These are phyloP conservation scores for Enteromius afrohamiltoni DNA, from an alignment of 2,797 vertebrate species.

Conservation along the genomic window DNA sequence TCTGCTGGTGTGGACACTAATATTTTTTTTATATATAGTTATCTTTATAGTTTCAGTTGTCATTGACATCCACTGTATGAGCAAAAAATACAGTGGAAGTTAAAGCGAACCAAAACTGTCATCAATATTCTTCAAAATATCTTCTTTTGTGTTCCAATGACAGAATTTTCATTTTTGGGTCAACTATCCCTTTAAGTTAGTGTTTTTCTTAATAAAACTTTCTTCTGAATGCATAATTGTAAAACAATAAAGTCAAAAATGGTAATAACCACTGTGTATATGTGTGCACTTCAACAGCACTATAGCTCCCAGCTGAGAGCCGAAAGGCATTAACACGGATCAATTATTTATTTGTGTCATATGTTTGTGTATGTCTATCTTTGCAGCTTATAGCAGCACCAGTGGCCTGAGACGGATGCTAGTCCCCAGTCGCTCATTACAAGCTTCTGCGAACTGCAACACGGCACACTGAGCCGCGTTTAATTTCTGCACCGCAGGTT, in stretches of 20 bases:
- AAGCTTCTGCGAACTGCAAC: conserved; percentile 54
- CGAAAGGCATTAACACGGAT: not conserved
- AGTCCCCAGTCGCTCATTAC: conserved; percentile 60
- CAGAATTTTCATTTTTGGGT: not conserved
- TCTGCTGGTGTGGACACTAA: too few species aligned
- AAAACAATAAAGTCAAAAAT: not conserved
- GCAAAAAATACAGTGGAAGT: not conserved
- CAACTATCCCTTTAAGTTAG: too few species aligned
- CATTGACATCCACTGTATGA: too few species aligned
- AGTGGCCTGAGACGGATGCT: conserved; percentile 35
- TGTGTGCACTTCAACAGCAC: conserved; percentile 9
- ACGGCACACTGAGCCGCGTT: conserved; percentile 18
- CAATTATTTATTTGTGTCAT: conserved; percentile 33
- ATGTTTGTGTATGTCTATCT: conserved; percentile 29
- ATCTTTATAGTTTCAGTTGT: too few species aligned
- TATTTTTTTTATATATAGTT: too few species aligned
- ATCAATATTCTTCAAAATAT: not conserved
- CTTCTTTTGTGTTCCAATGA: not conserved
- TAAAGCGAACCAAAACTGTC: not conserved
- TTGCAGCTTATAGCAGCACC: conserved; percentile 8
- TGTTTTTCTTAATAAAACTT: not conserved
- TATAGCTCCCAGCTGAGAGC: conserved; percentile 3
- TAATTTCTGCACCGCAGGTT: conserved; percentile 55
- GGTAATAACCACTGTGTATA: not conserved
- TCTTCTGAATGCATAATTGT: not conserved